Evolutionary conservation across 2,797 vertebrate genomes (phyloP), one percentile per base, ranked within the genome.

Genomic region (Sebastes baramenuke): DNA sequence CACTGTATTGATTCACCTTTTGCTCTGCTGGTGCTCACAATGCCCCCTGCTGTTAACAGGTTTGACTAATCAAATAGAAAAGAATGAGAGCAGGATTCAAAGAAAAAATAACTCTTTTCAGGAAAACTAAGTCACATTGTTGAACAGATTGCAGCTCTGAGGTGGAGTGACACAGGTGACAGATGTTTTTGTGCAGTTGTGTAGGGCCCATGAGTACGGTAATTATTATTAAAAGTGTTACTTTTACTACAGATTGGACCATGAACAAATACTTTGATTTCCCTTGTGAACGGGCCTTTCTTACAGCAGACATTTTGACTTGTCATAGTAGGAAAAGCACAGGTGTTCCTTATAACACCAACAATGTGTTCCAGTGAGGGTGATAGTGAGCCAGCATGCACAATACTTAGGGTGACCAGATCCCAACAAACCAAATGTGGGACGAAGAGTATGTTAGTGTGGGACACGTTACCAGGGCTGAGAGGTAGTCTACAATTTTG

Each of bases 1-100:
- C 4, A 55, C 27, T 56, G 27, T 77, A 74, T 61, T 62, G 70
- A 86, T 75, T 79, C 42, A 24, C 22, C 72, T 34, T 66, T 74
- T 61, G 54, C 72, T 79, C 42, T 73, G 32, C 69, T 83, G 75
- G 62, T 72, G 70, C 11, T 54, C 52, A n/a, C 13, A 38, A 16
- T 74, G 16, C 9, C 30, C 9, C 24, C 16, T 61, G 29, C n/a
- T 62, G n/a, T 46, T 32, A 52, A 14, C 5, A 5, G 6, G 8
- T 29, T 49, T 34, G 29, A 42, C 2, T 9, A 61, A 56, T 60
- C 20, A 34, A 36, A 55, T 18, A 8, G 30, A n/a, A 29, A 10
- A 22, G 4, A n/a, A 34, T 14, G 8, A 49, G 27, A 5, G 3
- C 3, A 12, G 3, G 11, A 54, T 55, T 72, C 2, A 74, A 32